Percentiles rank a stretch among this genome's conserved stretches.
These are phyloP conservation scores for Rhynchopsitta pachyrhyncha DNA, from an alignment of 2,113 vertebrate genomes.

Conservation along the genomic window DNA sequence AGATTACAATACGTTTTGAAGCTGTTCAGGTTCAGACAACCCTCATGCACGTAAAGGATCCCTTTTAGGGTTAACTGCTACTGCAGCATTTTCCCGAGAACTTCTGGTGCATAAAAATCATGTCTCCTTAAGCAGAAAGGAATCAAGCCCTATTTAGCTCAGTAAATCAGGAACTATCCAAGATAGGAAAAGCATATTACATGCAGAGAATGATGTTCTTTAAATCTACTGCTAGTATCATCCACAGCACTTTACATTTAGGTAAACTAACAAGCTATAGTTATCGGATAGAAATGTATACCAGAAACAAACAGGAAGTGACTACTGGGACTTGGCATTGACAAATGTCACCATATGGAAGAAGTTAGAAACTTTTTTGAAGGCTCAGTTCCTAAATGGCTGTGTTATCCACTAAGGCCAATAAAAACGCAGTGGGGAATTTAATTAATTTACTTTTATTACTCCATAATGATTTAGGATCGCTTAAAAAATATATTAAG, in stretches of 20 bases:
- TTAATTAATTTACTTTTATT: slow-evolving; percentile 52
- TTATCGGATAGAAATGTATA: slow-evolving; percentile 2
- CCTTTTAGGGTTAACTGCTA: background rate
- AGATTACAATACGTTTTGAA: background rate
- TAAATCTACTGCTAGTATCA: background rate
- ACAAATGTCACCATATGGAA: slow-evolving; percentile 60
- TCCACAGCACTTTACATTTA: background rate
- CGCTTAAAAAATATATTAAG: background rate
- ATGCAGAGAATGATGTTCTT: background rate
- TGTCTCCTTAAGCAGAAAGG: background rate
- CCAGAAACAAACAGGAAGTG: slow-evolving; percentile 60
- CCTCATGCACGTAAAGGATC: background rate
- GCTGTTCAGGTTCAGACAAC: background rate
- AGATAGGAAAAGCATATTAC: background rate
- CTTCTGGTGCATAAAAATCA: background rate
- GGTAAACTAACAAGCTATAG: background rate
- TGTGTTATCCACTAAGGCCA: background rate
- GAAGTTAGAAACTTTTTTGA: slow-evolving; percentile 51
- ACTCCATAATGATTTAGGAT: background rate
- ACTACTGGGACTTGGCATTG: slow-evolving; percentile 49
- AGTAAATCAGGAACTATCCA: background rate
- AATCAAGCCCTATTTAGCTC: background rate
- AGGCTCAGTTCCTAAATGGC: slow-evolving; percentile 22
- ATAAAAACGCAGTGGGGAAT: slow-evolving; percentile 15
- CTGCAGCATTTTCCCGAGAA: background rate